Percentiles rank a stretch among this genome's conserved stretches.
Conservation (phyloP, 1,140 invertebrate genomes). For the Saccostrea echinata region DNA sequence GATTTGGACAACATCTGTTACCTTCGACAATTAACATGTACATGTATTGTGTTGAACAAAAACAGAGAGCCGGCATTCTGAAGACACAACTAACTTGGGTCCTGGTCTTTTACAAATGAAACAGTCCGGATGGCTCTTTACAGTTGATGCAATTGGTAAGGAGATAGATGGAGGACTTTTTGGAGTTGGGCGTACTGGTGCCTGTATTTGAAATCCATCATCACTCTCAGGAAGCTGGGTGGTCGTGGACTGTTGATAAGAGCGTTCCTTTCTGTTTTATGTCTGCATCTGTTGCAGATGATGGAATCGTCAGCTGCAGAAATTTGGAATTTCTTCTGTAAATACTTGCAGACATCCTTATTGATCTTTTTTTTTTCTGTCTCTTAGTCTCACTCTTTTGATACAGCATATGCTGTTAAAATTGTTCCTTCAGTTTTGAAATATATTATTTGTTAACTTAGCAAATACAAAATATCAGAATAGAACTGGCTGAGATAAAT, state of each 20-base stretch:
- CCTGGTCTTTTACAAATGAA: conserved; percentile 16
- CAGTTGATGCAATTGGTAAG: conserved; percentile 13
- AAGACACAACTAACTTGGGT: conserved; percentile 40
- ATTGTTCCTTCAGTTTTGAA: too few species aligned
- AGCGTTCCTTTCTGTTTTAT: neutral
- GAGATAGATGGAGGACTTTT: conserved; percentile 12
- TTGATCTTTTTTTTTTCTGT: neutral
- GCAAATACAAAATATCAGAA: too few species aligned
- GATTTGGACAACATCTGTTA: conserved; percentile 42
- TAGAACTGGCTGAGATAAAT: too few species aligned
- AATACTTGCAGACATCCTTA: neutral
- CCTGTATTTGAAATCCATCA: neutral
- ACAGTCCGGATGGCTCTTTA: conserved; percentile 11
- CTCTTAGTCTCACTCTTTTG: neutral
- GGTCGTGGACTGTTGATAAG: neutral
- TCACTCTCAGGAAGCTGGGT: neutral
- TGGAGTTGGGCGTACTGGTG: neutral
- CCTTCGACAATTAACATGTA: conserved; percentile 44
- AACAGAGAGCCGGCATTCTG: neutral
- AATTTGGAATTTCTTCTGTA: neutral
- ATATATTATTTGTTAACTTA: too few species aligned
- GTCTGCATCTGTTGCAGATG: neutral
- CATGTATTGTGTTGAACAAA: neutral
- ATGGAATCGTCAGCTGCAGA: neutral
- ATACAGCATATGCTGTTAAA: neutral